Base-by-base conservation (phyloP, 1,140 invertebrate species). In the Harpegnathos saltator region DNA sequence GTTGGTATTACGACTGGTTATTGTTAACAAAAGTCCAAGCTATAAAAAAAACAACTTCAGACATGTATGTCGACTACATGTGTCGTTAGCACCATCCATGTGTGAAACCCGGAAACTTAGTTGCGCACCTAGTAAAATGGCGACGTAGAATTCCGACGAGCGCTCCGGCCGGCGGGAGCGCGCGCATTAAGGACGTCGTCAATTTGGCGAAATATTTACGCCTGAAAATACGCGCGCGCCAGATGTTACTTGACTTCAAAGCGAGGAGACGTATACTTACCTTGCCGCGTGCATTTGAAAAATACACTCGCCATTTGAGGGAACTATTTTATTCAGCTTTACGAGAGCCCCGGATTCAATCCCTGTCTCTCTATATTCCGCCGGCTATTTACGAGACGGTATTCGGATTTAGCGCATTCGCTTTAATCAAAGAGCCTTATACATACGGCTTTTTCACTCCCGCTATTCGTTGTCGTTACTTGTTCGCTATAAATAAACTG, bases 391-490 rank as follows among this genome's bases (percentile, higher is more conserved):
- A 61, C 59, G 69, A 80, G 71, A 84, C 48, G 56, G 22, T 86
- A 65, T 82, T 71, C 77, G 71, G 56, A 77, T 71, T 83, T 50
- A 65, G 50, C 82, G 86, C 83, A 78, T 73, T 85, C 75, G 81
- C 77, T 87, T 87, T 87, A 88, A 87, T 88, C 86, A 88, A 74
- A 88, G 44, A 17, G 12, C 52, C 19, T 73, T 69, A 54, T 19
- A 17, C 22, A 14, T 29, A 9, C 22, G 44, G 50, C 26, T 78
- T 78, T 78, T 78, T 29, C 50, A 22, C 12, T 44, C 29, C 75
- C 19, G 63, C 58, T 68, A 78, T 68, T 77, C 52, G 63, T 56
- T 56, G 75, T 19, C 22, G 38, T 38, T 78, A 26, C 62, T 44
- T 44, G 62, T 69, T 78, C 68, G 3, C 75, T 15, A 58, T 68